Evolutionary conservation across 2,797 vertebrate species (phyloP).

Genomic region (Sebastolobus altivelis): DNA sequence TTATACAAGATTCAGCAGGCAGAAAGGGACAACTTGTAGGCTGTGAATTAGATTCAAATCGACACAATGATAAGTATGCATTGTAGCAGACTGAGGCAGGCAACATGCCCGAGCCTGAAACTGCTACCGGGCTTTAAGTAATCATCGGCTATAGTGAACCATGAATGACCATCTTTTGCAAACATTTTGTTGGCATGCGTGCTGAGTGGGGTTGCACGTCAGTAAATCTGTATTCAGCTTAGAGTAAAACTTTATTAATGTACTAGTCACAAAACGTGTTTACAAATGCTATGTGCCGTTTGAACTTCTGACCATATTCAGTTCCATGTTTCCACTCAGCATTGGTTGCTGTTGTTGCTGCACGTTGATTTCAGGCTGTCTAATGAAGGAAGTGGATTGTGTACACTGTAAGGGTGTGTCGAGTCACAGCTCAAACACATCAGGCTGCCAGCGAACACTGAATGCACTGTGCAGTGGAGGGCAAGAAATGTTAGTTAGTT

Average conservation of each 20-base stretch:
- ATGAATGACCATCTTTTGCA: slow-evolving; percentile 7
- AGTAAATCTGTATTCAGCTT: slow-evolving; percentile 13
- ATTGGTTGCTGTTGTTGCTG: slow-evolving; percentile 14
- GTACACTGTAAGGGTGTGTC: slow-evolving; percentile 80
- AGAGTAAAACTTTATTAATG: background rate
- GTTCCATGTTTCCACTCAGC: slow-evolving; percentile 37
- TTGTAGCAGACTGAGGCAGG: background rate
- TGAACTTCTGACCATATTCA: slow-evolving; percentile 44
- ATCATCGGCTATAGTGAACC: background rate
- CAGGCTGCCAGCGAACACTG: slow-evolving; percentile 50
- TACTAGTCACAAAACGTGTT: background rate
- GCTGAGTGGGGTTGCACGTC: background rate
- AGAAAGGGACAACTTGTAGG: background rate
- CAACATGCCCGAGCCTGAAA: background rate
- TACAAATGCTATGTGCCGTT: slow-evolving; percentile 5
- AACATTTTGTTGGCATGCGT: background rate
- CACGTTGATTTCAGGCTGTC: slow-evolving; percentile 60
- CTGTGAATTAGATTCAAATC: slow-evolving; percentile 2
- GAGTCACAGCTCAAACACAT: slow-evolving; percentile 72
- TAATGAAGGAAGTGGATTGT: slow-evolving; percentile 80
- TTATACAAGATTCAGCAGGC: background rate
- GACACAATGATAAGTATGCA: background rate
- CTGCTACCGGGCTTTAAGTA: background rate
- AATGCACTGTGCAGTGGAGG: slow-evolving; percentile 15
- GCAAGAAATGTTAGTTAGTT: slow-evolving; percentile 14